Base-by-base conservation (phyloP, 2,888 invertebrate genomes). In the Andrena fulva region DNA sequence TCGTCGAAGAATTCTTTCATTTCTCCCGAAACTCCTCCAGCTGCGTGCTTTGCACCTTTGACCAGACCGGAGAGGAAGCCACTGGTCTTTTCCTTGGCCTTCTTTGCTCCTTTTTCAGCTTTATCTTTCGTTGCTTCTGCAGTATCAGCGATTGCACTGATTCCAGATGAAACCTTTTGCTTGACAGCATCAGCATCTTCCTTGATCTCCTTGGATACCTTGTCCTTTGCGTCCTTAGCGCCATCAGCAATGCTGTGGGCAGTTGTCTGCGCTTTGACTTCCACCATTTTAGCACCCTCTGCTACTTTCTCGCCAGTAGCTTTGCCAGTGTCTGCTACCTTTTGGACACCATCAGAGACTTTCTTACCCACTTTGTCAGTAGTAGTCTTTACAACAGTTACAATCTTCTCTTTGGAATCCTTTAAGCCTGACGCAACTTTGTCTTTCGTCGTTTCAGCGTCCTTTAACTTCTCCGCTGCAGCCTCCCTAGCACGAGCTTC, bases 71-170 rank as follows among this genome's bases (percentile, higher is more conserved):
- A 91, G 2, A 92, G 80, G 52, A 92, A 91, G 0, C 90, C 89
- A 0, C 88, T 81, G 2, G 80, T 60, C 70, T 92, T 92, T 0
- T 91, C 90, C 56, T 91, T 91, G 0, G 82, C 84, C 52, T 91
- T 90, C 59, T 91, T 91, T 0, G 83, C 86, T 24, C 86, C 80
- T 31, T 90, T 89, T 1, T 85, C 71, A 7, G 84, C 69, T 75
- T 90, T 89, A n/a, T 77, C 92, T 70, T 59, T 88, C 52, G 48
- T 68, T 35, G 95, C 91, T 12, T 95, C 95, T 86, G 94, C 95
- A 88, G 95, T 94, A 90, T 94, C 95, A 69, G 68, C 52, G 5
- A 76, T 50, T 4, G 84, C 85, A 5, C 85, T 78, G 0, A 64
- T 42, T 4, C 91, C 77, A 1, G 83, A 75, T 4, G 82, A 20